Percentiles rank a stretch among this genome's conserved stretches.
Conservation (phyloP, 2,113 vertebrate genomes). For the Ia io region DNA sequence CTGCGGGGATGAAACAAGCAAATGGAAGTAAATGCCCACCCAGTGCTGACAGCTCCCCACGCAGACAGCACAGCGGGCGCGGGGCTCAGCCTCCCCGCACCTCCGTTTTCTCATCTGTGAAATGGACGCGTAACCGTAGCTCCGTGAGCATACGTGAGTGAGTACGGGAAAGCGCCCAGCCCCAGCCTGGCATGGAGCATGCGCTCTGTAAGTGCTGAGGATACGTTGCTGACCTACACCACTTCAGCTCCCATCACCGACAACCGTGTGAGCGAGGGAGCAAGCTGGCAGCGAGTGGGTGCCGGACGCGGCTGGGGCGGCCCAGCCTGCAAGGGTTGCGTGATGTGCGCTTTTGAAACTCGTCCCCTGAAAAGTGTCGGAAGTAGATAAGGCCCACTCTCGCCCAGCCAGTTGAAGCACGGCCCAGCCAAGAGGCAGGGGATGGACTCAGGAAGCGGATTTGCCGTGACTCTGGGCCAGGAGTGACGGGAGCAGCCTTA, state of each 20-base stretch:
- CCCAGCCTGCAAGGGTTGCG: accelerated
- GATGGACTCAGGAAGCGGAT: neutral
- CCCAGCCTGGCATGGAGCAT: neutral
- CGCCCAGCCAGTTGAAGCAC: neutral
- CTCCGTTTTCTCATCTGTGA: neutral
- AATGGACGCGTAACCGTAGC: accelerated
- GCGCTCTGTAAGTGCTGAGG: accelerated
- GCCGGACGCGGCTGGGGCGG: neutral
- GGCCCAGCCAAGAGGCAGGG: neutral
- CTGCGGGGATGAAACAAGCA: accelerated
- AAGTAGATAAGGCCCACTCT: neutral
- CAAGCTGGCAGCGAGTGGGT: accelerated
- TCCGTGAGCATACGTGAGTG: accelerated
- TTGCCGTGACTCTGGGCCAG: neutral
- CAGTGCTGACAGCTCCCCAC: accelerated
- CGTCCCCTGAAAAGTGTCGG: neutral
- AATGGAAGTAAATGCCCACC: accelerated
- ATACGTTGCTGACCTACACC: too few relatives aligned
- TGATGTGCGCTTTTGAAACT: neutral
- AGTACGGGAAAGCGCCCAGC: neutral
- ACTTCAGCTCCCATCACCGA: too few relatives aligned
- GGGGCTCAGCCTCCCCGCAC: neutral
- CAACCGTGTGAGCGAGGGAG: accelerated
- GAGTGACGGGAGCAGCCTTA: neutral
- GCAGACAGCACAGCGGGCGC: accelerated